Base-by-base conservation (phyloP, 2,113 vertebrate species). In the Cyrtonyx montezumae region DNA sequence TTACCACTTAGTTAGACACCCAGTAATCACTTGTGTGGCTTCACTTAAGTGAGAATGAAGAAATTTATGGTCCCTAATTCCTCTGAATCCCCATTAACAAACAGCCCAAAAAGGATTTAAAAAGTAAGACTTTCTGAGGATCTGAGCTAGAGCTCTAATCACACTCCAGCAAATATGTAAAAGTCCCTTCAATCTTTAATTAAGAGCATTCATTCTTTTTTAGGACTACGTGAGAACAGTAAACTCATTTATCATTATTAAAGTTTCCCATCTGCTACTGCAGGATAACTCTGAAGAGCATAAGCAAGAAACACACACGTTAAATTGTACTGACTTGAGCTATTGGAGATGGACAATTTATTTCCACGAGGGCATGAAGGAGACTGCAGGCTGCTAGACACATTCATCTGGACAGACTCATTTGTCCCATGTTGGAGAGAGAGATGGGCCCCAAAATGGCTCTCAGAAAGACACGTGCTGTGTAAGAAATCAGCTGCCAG, bases 61-160 rank as follows among this genome's bases (percentile, higher is more conserved):
- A 95, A 94, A 88, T 94, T 90, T 95, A 93, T 91, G 91, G 90
- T 77, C 82, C 76, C 76, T 95, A 90, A 95, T 95, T 94, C 94
- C 90, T 94, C 90, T 75, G 87, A 94, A 93, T 95, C 87, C 91
- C 94, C 91, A 92, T 96, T 96, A 96, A 95, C 71, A 91, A 95
- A 90, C 75, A 94, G 91, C 92, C 91, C 89, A 91, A 95, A 92
- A 96, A 92, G 82, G 89, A 92, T 94, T 91, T 96, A 94, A 90
- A 90, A 92, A 91, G 77, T 65, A 65, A 91, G 91, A 93, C 43
- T 88, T 96, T 91, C 73, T 25, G 45, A 90, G 79, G 85, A 94
- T 83, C 87, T 79, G 79, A 91, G 66, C 25, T 40, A 42, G 56
- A 90, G 79, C 73, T 88, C 86, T 84, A 93, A 92, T 91, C 55